phyloP scores from a whole-genome alignment of 2,113 vertebrate genomes.

The Trogon melanurus region DNA sequence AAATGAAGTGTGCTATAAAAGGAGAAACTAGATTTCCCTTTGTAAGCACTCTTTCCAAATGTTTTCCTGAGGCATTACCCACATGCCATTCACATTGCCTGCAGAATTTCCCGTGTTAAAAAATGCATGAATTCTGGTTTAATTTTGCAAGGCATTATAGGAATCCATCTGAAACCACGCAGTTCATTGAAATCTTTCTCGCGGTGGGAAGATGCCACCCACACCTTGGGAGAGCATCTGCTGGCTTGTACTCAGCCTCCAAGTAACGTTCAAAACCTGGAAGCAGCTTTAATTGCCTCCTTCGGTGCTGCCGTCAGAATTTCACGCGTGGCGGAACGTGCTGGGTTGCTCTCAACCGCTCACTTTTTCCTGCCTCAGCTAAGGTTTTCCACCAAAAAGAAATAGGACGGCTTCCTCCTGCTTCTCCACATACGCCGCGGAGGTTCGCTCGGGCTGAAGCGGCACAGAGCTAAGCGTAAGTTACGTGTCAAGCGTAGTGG shows the following conservation, averaged over 20 bases:
- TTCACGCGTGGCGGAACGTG: fast-evolving
- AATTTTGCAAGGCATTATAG: background rate
- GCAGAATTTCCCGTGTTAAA: background rate
- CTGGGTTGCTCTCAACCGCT: background rate
- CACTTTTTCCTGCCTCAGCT: background rate
- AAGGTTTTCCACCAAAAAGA: background rate
- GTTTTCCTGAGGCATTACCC: background rate
- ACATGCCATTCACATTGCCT: background rate
- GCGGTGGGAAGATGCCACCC: background rate
- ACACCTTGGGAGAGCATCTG: background rate
- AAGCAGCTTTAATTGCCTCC: background rate
- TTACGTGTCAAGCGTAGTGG: background rate
- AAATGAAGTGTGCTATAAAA: background rate
- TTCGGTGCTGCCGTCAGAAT: background rate
- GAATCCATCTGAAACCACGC: background rate
- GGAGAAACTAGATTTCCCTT: background rate
- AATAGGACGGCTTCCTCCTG: fast-evolving
- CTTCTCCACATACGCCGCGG: fast-evolving
- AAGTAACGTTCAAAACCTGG: background rate
- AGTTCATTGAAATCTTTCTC: background rate
- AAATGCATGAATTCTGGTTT: background rate
- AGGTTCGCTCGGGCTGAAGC: background rate
- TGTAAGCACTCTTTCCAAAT: background rate
- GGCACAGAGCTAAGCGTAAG: background rate
- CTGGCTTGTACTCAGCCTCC: background rate